Evolutionary conservation across 2,113 vertebrate genomes (phyloP).

Genomic region (Glaucomys volans): DNA sequence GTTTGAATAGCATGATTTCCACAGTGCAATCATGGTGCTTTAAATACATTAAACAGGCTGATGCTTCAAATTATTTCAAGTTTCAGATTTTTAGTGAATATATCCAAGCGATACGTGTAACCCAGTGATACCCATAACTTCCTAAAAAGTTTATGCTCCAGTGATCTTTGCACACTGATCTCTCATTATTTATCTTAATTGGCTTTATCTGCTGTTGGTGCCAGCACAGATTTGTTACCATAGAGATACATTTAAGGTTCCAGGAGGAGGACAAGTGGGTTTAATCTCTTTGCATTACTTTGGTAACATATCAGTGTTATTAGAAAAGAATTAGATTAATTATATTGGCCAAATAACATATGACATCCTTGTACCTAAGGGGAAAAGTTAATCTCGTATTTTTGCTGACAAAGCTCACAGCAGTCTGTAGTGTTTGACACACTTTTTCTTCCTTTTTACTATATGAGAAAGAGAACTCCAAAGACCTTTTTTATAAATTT

Average conservation of each 20-base stretch:
- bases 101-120: constrained; percentile 20
- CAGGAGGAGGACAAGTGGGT: constrained; percentile 25
- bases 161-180: constrained; percentile 5
- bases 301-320: constrained; percentile 49
- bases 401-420: constrained; percentile 15
- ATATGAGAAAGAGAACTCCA: not conserved
- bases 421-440: not conserved
- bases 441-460: not conserved
- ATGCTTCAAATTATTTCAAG: not conserved
- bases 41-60: not conserved
- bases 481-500: not conserved
- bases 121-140: constrained; percentile 45
- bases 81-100: constrained; percentile 36
- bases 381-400: constrained; percentile 53
- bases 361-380: constrained; percentile 27
- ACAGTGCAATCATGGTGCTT: not conserved
- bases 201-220: constrained; percentile 46
- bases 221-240: constrained; percentile 60
- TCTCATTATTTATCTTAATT: constrained; percentile 69
- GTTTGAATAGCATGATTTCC: not conserved
- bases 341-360: constrained; percentile 58
- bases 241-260: constrained; percentile 38
- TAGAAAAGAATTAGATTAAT: constrained; percentile 74
- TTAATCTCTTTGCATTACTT: constrained; percentile 39
- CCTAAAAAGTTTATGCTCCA: constrained; percentile 27